Percentiles rank a stretch among this genome's conserved stretches.
Conservation (phyloP, 2,888 invertebrate species). For the Diloba caeruleocephala region DNA sequence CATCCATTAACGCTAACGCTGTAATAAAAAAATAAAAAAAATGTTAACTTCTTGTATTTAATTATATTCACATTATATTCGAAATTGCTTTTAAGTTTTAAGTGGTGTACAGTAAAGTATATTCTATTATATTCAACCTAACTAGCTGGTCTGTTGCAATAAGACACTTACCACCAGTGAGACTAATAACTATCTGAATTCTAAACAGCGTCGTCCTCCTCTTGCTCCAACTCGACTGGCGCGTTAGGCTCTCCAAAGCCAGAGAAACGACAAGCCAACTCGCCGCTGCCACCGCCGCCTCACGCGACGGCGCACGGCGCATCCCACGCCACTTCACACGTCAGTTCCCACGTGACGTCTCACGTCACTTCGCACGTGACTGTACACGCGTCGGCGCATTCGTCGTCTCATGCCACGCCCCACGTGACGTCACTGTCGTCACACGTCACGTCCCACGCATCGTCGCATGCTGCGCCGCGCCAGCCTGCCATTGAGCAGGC, state of each 20-base stretch:
- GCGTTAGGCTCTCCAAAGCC: constrained; percentile 96
- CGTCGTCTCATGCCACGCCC: constrained; percentile 68
- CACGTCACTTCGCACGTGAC: constrained; percentile 80
- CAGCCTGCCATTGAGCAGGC: constrained; percentile 65
- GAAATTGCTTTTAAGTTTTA: too few species aligned
- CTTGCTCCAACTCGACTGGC: constrained; percentile 92
- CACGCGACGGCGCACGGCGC: constrained; percentile 25
- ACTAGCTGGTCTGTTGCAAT: too few species aligned
- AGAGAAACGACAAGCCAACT: constrained; percentile 96
- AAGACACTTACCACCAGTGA: too few species aligned
- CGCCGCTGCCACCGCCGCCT: constrained; percentile 94
- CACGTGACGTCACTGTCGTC: constrained; percentile 68
- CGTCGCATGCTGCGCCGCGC: constrained; percentile 42
- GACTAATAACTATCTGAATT: neutral
- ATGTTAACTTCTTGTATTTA: too few species aligned
- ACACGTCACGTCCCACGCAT: neutral
- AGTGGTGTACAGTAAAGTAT: too few species aligned
- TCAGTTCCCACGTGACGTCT: constrained; percentile 26
- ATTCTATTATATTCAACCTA: too few species aligned
- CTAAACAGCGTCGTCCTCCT: constrained; percentile 91
- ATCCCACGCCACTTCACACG: constrained; percentile 20
- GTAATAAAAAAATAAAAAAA: too few species aligned
- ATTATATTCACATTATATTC: too few species aligned
- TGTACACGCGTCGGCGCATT: constrained; percentile 33
- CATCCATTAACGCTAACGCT: too few species aligned